These are phyloP conservation scores for Sminthurides aquaticus DNA, from an alignment of 2,888 invertebrate genomes.

Conservation along the genomic window DNA sequence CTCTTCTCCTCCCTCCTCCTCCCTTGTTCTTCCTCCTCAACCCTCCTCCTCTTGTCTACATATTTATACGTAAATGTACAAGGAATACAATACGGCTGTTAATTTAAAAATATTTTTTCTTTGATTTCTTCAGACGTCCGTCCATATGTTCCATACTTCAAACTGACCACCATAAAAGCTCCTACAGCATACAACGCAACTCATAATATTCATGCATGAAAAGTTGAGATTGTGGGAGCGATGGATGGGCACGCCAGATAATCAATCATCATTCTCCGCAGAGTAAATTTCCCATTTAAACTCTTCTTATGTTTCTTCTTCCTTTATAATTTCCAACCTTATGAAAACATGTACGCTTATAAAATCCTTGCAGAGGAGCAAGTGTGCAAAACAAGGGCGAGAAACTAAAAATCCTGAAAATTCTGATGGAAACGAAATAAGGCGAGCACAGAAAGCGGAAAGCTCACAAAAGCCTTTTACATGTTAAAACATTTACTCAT, in stretches of 20 bases:
- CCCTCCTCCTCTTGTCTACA: no score
- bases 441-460: background rate
- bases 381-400: background rate
- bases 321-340: no score
- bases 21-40: background rate
- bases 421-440: no score
- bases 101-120: no score
- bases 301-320: no score
- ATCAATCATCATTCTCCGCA: background rate
- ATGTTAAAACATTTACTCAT: constrained; percentile 1
- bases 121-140: background rate
- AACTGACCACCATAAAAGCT: no score
- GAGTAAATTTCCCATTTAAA: background rate
- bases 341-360: no score
- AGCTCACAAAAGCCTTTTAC: background rate
- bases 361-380: no score
- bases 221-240: background rate
- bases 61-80: no score
- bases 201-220: background rate
- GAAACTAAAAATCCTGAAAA: background rate
- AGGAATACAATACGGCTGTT: no score
- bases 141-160: background rate
- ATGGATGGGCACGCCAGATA: background rate
- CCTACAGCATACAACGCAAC: background rate
- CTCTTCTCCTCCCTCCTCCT: background rate